Evolutionary conservation across 2,888 invertebrate species (phyloP).

Genomic region (Endotricha flammealis): DNA sequence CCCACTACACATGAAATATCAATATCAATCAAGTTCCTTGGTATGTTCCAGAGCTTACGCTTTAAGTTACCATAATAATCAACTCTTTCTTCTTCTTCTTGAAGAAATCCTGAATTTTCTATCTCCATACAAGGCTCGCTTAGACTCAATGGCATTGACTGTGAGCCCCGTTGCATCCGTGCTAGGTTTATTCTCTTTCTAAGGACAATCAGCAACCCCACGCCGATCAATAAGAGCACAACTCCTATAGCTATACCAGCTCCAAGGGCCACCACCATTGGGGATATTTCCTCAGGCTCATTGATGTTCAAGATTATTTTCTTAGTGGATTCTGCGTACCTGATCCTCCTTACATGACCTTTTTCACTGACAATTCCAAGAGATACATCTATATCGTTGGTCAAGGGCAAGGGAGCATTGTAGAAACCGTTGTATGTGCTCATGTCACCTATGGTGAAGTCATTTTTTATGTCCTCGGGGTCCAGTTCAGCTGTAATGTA

Average conservation of each 20-base stretch:
- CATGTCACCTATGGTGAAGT: constrained; percentile 88
- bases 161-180: constrained; percentile 66
- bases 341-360: constrained; percentile 80
- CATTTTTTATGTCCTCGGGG: constrained; percentile 79
- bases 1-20: constrained; percentile 84
- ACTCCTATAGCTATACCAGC: constrained; percentile 85
- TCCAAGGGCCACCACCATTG: constrained; percentile 69
- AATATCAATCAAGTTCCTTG: constrained; percentile 84
- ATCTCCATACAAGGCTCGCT: constrained; percentile 89
- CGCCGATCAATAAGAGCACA: constrained; percentile 81
- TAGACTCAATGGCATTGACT: constrained; percentile 82
- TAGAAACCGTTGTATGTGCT: constrained; percentile 84
- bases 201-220: constrained; percentile 80
- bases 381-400: constrained; percentile 81
- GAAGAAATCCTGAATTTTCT: constrained; percentile 87
- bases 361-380: constrained; percentile 84
- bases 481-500: constrained; percentile 90
- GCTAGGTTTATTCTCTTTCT: constrained; percentile 64
- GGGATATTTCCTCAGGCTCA: constrained; percentile 66
- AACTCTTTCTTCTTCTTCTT: constrained; percentile 82
- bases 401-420: constrained; percentile 84
- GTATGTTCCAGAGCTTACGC: constrained; percentile 85
- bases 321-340: constrained; percentile 80
- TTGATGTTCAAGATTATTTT: constrained; percentile 74
- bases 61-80: constrained; percentile 87